Evolutionary conservation across 2,113 vertebrate species (phyloP).

Genomic region (Rhinolophus ferrumequinum): DNA sequence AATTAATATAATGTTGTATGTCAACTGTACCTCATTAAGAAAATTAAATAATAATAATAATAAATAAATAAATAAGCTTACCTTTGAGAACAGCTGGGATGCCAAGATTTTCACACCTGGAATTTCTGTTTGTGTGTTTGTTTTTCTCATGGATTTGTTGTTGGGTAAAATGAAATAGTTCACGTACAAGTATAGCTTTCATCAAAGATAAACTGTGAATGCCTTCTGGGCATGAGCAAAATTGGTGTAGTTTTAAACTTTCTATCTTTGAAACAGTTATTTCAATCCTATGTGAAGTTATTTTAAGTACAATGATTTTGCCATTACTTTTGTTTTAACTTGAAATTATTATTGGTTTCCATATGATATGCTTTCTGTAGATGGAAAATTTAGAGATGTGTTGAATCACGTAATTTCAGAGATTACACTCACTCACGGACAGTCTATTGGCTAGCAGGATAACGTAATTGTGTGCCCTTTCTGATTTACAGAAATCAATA

Average conservation of each 20-base stretch:
- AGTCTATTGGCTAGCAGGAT: neutral
- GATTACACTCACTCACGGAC: neutral
- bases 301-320: neutral
- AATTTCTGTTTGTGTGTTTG: too few species aligned
- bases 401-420: neutral
- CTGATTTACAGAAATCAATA: neutral
- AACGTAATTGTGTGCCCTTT: neutral
- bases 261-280: neutral
- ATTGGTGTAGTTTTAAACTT: neutral
- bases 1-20: too few species aligned
- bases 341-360: neutral
- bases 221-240: neutral
- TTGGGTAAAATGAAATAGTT: conserved; percentile 18
- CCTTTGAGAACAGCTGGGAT: neutral
- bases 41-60: too few species aligned
- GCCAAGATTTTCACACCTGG: neutral
- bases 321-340: neutral
- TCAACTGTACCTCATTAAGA: too few species aligned
- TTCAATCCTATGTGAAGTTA: neutral
- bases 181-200: conserved; percentile 1
- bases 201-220: neutral
- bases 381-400: neutral
- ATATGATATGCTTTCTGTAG: neutral
- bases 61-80: neutral
- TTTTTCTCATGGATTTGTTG: conserved; percentile 2